Evolutionary conservation across 2,113 vertebrate genomes (phyloP), one percentile per base, ranked within the genome.

Genomic region (Cathartes aura): DNA sequence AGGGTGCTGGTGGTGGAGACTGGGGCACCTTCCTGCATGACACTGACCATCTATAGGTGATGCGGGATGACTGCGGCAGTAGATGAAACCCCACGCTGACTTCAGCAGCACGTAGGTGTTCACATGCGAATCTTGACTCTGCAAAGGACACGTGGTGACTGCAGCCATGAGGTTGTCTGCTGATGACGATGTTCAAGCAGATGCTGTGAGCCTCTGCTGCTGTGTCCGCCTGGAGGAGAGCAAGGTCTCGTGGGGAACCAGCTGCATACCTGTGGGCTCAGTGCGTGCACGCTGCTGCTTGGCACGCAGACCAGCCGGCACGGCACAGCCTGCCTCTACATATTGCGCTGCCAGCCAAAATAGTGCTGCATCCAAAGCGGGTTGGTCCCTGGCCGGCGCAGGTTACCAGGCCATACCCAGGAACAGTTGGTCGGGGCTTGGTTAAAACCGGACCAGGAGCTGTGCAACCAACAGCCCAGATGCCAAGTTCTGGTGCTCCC

Each of bases 331-430:
- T 4, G 1, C 36, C 55, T 16, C 59, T 27, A 0, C 0, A 0
- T 18, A 10, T 7, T 42, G 36, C 26, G 1, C 82, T 78, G 43
- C 24, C 0, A 0, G 45, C 6, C 47, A n/a, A 64, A 82, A 24
- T 13, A 27, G 68, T 16, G 34, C 22, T 7, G 1, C 45, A 40
- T 16, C 12, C 43, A 21, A 10, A 42, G 38, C 3, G 24, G 6
- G 20, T 4, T 64, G 53, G 15, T 48, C 27, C 18, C 34, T 0
- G 0, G 30, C 8, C n/a, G 81, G 58, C 0, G 0, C 52, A 45
- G 45, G 38, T 72, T 43, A 20, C 62, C 27, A 75, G 29, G 20
- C 23, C 24, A 9, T 18, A n/a, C 26, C 24, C 21, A 55, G 48
- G 56, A 68, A 27, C 0, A 0, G 40, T 19, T 75, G 36, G 18